Conservation (phyloP, 2,113 vertebrate genomes). For the Oryctolagus cuniculus region DNA sequence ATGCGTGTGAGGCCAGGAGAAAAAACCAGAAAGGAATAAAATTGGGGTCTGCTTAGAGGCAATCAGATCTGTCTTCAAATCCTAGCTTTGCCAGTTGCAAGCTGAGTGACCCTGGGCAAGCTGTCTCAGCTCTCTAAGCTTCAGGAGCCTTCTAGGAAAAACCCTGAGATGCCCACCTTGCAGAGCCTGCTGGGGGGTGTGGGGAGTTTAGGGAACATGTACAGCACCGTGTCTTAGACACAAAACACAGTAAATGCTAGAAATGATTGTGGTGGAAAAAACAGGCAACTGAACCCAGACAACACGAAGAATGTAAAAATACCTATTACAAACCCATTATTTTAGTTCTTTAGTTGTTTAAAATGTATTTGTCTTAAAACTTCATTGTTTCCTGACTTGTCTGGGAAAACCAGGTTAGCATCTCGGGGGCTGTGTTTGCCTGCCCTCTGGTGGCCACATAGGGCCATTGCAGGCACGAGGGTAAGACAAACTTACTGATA, state of each 20-base stretch:
- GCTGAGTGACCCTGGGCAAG: not conserved
- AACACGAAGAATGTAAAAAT: not conserved
- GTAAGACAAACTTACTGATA: not conserved
- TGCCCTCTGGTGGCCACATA: conserved; percentile 69
- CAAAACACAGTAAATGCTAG: not conserved
- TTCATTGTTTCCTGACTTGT: not conserved
- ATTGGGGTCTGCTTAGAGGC: not conserved
- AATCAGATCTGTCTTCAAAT: fast-evolving
- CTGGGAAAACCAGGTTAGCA: not conserved
- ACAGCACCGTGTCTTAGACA: not conserved
- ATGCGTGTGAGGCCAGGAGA: not conserved
- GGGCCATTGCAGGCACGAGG: not conserved
- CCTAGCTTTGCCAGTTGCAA: not conserved
- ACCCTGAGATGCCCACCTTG: not conserved
- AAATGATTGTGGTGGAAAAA: not conserved
- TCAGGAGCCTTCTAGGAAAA: not conserved
- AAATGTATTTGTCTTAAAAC: not conserved
- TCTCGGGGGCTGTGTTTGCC: conserved; percentile 53
- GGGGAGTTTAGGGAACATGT: not conserved
- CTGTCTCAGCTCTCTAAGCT: not conserved
- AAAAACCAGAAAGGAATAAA: too few relatives aligned
- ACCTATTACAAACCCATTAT: not conserved
- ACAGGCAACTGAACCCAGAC: not conserved
- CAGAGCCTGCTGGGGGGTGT: not conserved
- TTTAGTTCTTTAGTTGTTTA: not conserved